A percentile compares a stretch with the other conserved stretches of the same genome.
Conservation (phyloP, 2,888 invertebrate species). For the Brachyptera risi region DNA sequence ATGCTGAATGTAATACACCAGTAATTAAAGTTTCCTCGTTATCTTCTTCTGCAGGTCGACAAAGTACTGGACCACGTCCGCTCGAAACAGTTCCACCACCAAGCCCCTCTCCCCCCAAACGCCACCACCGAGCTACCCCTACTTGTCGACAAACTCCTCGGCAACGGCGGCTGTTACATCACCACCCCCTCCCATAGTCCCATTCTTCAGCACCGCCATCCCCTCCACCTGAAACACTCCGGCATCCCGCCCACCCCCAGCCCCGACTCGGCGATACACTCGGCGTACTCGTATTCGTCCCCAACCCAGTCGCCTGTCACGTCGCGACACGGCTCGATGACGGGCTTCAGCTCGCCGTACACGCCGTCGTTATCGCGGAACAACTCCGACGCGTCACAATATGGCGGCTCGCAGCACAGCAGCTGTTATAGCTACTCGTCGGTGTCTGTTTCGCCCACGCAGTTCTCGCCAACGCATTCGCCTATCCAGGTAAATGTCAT, state of each 20-base stretch:
- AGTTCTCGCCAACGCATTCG: slow-evolving; percentile 81
- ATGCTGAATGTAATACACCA: too few species aligned
- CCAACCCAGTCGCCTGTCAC: slow-evolving; percentile 85
- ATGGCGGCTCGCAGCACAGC: slow-evolving; percentile 70
- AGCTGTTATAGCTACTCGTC: slow-evolving; percentile 61
- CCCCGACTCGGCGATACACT: slow-evolving; percentile 85
- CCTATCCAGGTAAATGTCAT: slow-evolving; percentile 64
- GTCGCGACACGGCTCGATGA: slow-evolving; percentile 64
- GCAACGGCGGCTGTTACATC: slow-evolving; percentile 50
- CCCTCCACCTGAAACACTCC: slow-evolving; percentile 32
- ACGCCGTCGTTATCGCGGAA: slow-evolving; percentile 83
- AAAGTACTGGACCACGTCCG: slow-evolving; percentile 37
- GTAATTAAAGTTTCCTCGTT: too few species aligned
- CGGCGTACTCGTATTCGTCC: slow-evolving; percentile 74
- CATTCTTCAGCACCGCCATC: slow-evolving; percentile 45
- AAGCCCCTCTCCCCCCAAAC: slow-evolving; percentile 19
- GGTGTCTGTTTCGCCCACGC: slow-evolving; percentile 50
- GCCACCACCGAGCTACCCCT: slow-evolving; percentile 47
- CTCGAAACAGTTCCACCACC: slow-evolving; percentile 33
- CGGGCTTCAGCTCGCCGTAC: slow-evolving; percentile 52
- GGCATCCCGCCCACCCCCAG: slow-evolving; percentile 79
- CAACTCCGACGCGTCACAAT: slow-evolving; percentile 87
- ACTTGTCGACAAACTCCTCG: slow-evolving; percentile 57
- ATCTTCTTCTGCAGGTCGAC: slow-evolving; percentile 34
- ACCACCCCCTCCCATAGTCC: slow-evolving; percentile 62